These are phyloP conservation scores for Cryptoblepharus egeriae DNA, from an alignment of 2,797 vertebrate genomes.

Conservation along the genomic window DNA sequence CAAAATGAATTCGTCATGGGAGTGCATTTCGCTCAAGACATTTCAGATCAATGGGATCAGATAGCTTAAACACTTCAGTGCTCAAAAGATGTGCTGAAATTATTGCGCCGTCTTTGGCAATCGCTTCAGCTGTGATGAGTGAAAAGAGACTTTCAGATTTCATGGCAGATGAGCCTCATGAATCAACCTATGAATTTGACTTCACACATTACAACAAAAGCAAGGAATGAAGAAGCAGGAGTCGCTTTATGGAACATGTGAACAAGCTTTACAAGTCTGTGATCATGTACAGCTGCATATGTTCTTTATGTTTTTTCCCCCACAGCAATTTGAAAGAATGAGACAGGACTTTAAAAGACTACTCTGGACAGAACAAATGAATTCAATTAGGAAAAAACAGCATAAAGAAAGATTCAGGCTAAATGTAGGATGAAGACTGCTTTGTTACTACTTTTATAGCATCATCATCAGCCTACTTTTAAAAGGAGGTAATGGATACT, in stretches of 20 bases:
- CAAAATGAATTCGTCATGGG: background rate
- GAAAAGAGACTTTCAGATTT: background rate
- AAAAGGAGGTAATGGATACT: background rate
- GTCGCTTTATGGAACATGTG: background rate
- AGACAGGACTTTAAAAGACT: background rate
- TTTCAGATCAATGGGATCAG: background rate
- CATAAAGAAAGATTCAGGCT: background rate
- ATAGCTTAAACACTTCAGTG: background rate
- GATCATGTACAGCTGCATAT: background rate
- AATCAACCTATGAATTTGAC: background rate
- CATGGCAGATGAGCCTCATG: background rate
- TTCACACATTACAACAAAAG: background rate
- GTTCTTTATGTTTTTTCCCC: background rate
- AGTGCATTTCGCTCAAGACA: background rate
- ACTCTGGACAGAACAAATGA: slow-evolving; percentile 5
- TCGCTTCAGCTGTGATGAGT: background rate
- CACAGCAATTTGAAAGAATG: background rate
- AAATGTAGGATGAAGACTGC: background rate
- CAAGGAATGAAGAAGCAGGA: background rate
- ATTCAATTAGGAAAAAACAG: slow-evolving; percentile 1
- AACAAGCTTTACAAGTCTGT: background rate
- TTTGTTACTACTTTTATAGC: slow-evolving; percentile 3
- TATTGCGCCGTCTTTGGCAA: background rate
- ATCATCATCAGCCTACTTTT: background rate
- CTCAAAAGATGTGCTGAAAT: background rate